phyloP scores from a whole-genome alignment of 2,113 vertebrate genomes.

The Otolemur garnettii region DNA sequence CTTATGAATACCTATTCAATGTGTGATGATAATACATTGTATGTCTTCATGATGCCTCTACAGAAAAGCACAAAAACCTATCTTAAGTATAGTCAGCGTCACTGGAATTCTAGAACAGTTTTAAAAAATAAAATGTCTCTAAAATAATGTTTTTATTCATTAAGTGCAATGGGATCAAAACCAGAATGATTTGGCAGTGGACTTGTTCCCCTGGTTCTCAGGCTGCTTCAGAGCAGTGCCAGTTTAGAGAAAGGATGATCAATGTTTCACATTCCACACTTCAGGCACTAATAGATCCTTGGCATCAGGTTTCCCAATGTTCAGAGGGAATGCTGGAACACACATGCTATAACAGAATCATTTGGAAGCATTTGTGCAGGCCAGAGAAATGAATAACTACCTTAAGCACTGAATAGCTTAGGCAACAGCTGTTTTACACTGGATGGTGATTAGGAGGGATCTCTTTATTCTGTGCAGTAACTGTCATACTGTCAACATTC shows the following conservation, averaged over 20 bases:
- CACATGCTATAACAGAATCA: constrained; percentile 70
- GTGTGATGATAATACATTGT: not conserved
- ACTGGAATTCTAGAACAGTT: constrained; percentile 36
- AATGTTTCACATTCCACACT: constrained; percentile 67
- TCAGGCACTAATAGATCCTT: constrained; percentile 76
- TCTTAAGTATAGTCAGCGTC: not conserved
- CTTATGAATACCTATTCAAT: not conserved
- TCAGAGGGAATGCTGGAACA: constrained; percentile 73
- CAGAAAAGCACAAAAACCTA: not conserved
- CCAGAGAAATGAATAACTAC: constrained; percentile 73
- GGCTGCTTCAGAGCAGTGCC: constrained; percentile 67
- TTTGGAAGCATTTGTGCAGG: constrained; percentile 71
- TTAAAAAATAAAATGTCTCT: constrained; percentile 51
- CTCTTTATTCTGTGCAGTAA: constrained; percentile 46
- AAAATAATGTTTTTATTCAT: constrained; percentile 78
- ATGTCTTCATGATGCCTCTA: constrained; percentile 23
- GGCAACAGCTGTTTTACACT: constrained; percentile 70
- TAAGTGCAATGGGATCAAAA: constrained; percentile 75
- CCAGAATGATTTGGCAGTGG: constrained; percentile 72
- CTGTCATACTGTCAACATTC: not conserved
- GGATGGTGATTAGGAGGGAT: constrained; percentile 40
- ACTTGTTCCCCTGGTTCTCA: constrained; percentile 50
- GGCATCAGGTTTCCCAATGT: constrained; percentile 66
- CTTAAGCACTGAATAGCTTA: constrained; percentile 43
- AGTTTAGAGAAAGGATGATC: constrained; percentile 68